Base-by-base conservation (phyloP, 2,113 vertebrate species). In the Brachyhypopomus occidentalis region DNA sequence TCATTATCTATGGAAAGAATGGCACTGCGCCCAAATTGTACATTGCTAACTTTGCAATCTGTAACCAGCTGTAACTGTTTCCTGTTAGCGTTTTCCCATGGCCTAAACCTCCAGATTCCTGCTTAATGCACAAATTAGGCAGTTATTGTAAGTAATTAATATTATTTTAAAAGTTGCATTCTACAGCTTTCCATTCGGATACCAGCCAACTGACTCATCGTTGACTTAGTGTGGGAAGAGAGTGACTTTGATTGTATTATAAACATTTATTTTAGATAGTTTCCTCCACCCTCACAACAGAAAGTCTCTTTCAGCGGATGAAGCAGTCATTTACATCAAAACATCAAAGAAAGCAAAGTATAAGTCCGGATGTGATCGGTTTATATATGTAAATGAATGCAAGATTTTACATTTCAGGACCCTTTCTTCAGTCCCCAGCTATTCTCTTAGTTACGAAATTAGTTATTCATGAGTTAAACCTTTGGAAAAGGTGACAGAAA, bases 401-500 rank as follows among this genome's bases (percentile, higher is more conserved):
- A 16, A 83, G 75, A 88, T 85, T 89, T 89, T 2, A 77, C 84
- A 88, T 90, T 84, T 89, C 88, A 84, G 77, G 71, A 63, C 60
- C 25, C 23, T 74, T 56, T 80, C 74, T 81, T 55, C 62, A 48
- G 63, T 77, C 70, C 74, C 27, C 76, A 58, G 75, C 72, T 84
- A 87, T 89, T 82, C 78, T 66, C 70, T 77, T 60, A 60, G 80
- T 71, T 79, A 71, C n/a, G 9, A 77, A 76, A 83, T 87, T 86
- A 89, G 86, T 82, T 87, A 82, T 89, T 90, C 67, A 83, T 88
- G 73, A 89, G 80, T 60, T 71, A 87, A 84, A 88, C 76, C 82
- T 89, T 89, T 83, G 82, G 84, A 81, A 83, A 83, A 89, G 83
- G 88, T 91, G 88, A 89, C 76, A 79, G 38, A n/a, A 55, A 76